phyloP scores from a whole-genome alignment of 1,140 invertebrate genomes.

The Tetragonula clypearis region DNA sequence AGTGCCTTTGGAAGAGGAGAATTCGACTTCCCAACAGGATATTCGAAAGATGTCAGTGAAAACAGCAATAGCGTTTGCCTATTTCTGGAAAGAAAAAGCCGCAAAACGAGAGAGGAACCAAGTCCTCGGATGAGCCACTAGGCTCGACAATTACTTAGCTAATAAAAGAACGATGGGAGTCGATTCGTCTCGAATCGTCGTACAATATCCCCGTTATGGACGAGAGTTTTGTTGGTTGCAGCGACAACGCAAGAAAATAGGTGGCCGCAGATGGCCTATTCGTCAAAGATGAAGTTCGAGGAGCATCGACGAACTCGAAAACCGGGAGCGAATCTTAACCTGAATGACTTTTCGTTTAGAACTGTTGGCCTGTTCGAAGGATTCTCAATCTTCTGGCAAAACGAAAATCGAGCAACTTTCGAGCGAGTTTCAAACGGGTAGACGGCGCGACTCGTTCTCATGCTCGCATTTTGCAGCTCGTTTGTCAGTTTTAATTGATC shows the following conservation, averaged over 20 bases:
- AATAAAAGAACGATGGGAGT: conserved; percentile 74
- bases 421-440: neutral
- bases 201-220: conserved; percentile 33
- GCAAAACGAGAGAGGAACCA: conserved; percentile 71
- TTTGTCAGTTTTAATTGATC: no score
- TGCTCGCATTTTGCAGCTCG: no score
- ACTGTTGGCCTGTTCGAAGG: conserved; percentile 37
- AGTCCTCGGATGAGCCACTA: conserved; percentile 65
- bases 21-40: conserved; percentile 44
- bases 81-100: conserved; percentile 71
- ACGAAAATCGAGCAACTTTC: neutral
- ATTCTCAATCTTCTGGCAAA: conserved; percentile 32
- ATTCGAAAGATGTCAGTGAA: conserved; percentile 69
- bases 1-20: conserved; percentile 4
- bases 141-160: conserved; percentile 80
- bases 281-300: conserved; percentile 76
- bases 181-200: conserved; percentile 62
- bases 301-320: conserved; percentile 78
- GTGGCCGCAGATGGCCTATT: conserved; percentile 76
- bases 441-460: neutral
- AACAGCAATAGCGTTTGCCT: conserved; percentile 77
- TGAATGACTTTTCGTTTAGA: conserved; percentile 74
- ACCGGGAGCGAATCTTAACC: conserved; percentile 67
- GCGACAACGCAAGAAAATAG: conserved; percentile 69
- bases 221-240: conserved; percentile 24